phyloP scores from a whole-genome alignment of 2,888 invertebrate genomes.

The Pantelozetes paolii region DNA sequence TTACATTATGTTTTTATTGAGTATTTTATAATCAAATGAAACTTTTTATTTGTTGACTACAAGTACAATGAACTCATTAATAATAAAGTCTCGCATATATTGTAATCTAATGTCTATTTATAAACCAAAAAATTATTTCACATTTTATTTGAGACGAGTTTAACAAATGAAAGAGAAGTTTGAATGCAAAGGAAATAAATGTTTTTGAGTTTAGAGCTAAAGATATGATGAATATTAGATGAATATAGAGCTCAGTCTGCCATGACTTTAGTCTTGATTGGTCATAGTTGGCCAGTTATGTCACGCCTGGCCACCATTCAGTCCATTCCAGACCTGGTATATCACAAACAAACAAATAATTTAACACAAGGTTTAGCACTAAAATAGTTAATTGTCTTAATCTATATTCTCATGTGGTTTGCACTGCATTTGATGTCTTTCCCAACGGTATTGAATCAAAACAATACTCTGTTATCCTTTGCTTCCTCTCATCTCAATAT shows the following conservation, averaged over 20 bases:
- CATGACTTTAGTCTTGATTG: slow-evolving; percentile 28
- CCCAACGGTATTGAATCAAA: slow-evolving; percentile 26
- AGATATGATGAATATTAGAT: slow-evolving; percentile 21
- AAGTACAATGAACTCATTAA: slow-evolving; percentile 24
- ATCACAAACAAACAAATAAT: slow-evolving; percentile 2
- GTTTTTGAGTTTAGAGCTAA: background rate
- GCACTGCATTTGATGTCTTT: slow-evolving; percentile 29
- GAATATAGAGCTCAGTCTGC: slow-evolving; percentile 25
- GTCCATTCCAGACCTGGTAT: background rate
- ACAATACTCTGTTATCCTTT: slow-evolving; percentile 30
- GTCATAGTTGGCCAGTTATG: slow-evolving; percentile 33
- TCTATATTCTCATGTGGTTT: slow-evolving; percentile 12
- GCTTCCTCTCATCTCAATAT: slow-evolving; percentile 20
- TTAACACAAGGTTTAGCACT: slow-evolving; percentile 25
- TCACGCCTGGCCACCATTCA: background rate
- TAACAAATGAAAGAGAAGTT: slow-evolving; percentile 7
- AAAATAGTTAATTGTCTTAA: slow-evolving; percentile 10
- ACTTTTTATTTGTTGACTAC: background rate
- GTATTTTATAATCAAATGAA: background rate
- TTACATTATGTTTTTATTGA: background rate
- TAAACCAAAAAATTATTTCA: slow-evolving; percentile 23
- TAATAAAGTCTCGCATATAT: background rate
- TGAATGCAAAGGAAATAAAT: slow-evolving; percentile 23
- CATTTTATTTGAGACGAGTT: slow-evolving; percentile 22
- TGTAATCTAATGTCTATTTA: slow-evolving; percentile 22